Evolutionary conservation across 2,113 vertebrate species (phyloP).

Genomic region (Paratilapia polleni): DNA sequence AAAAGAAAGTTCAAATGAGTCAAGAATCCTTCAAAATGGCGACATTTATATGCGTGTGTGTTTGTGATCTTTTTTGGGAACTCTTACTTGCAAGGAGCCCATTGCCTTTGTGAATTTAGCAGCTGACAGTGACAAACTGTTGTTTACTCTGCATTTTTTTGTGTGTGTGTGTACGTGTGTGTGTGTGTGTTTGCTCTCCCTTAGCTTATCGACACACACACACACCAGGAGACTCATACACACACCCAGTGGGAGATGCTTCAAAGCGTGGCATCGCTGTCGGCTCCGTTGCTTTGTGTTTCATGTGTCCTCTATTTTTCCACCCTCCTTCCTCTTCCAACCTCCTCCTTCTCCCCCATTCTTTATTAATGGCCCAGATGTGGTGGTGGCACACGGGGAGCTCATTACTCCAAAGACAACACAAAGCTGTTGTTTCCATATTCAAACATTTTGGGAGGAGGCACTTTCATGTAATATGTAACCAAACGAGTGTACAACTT

Average conservation of each 20-base stretch:
- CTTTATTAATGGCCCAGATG: constrained; percentile 76
- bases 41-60: constrained; percentile 2
- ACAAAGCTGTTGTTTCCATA: constrained; percentile 66
- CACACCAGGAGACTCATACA: constrained; percentile 27
- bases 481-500: constrained; percentile 29
- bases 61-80: constrained; percentile 26
- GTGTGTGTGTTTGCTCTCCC: constrained; percentile 22
- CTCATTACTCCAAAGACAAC: constrained; percentile 71
- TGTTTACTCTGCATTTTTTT: constrained; percentile 50
- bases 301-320: constrained; percentile 61
- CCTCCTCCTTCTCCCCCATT: constrained; percentile 19
- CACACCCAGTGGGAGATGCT: constrained; percentile 56
- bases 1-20: not conserved
- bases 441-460: constrained; percentile 70
- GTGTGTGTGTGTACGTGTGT: not conserved
- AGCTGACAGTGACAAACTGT: constrained; percentile 63
- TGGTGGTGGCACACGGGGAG: constrained; percentile 57
- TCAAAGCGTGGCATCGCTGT: constrained; percentile 62
- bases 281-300: constrained; percentile 62
- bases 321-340: not conserved
- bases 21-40: not conserved
- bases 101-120: constrained; percentile 57
- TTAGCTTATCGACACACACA: constrained; percentile 28
- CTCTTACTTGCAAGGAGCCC: constrained; percentile 34
- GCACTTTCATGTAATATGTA: constrained; percentile 67